Conservation (phyloP, 2,113 vertebrate genomes). For the Laterallus jamaicensis region DNA sequence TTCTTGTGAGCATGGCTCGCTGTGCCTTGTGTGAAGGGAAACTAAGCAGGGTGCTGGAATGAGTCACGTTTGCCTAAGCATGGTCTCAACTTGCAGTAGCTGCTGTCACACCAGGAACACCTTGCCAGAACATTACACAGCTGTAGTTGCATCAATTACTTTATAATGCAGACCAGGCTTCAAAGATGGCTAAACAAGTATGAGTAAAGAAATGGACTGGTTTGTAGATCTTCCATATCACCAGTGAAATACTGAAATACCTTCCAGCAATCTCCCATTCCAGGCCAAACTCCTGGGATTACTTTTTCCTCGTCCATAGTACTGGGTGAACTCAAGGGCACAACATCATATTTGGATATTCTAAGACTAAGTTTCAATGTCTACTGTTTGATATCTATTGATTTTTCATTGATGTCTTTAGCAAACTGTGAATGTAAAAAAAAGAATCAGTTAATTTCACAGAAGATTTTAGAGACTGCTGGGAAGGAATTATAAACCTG, state of each 20-base stretch:
- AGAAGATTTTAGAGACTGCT: not conserved
- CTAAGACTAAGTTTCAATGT: not conserved
- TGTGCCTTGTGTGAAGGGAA: not conserved
- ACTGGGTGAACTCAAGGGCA: not conserved
- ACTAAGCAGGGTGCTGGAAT: not conserved
- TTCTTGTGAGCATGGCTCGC: not conserved
- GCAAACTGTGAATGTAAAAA: accelerated
- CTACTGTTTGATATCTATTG: accelerated
- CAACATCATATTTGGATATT: not conserved
- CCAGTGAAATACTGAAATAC: not conserved
- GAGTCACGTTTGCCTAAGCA: too few relatives aligned
- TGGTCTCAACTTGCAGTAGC: not conserved
- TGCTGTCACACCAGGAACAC: not conserved
- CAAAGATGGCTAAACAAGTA: accelerated
- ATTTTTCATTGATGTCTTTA: not conserved
- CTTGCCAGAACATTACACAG: not conserved
- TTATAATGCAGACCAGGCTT: not conserved
- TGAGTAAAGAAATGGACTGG: not conserved
- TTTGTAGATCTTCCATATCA: not conserved
- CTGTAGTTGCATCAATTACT: not conserved
- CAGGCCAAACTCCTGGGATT: not conserved
- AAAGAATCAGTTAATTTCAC: not conserved
- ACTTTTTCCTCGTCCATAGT: not conserved
- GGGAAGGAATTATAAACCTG: not conserved
- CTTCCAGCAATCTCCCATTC: not conserved